Percentiles rank a stretch among this genome's conserved stretches.
Conservation (phyloP, 2,113 vertebrate species). For the Gopherus flavomarginatus region DNA sequence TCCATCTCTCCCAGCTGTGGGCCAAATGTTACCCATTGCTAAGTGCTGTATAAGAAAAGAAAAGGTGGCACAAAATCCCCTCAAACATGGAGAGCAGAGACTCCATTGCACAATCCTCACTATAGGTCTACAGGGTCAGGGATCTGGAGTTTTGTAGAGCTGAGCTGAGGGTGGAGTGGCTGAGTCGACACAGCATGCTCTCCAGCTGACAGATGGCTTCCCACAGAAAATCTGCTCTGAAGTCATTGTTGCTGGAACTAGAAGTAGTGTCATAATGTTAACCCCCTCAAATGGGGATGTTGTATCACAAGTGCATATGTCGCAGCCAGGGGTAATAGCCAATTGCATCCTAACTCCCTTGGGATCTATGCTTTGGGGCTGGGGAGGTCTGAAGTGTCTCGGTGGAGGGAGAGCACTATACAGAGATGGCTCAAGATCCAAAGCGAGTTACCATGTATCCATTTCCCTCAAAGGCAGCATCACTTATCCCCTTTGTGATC, state of each 20-base stretch:
- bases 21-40: neutral
- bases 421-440: neutral
- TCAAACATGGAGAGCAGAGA: neutral
- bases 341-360: neutral
- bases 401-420: neutral
- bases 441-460: neutral
- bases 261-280: constrained; percentile 5
- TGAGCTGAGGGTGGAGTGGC: constrained; percentile 50
- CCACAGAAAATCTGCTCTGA: constrained; percentile 68
- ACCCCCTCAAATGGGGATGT: neutral
- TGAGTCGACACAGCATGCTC: constrained; percentile 61
- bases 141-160: constrained; percentile 32
- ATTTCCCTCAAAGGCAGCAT: neutral
- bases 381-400: neutral
- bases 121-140: constrained; percentile 49
- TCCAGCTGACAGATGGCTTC: constrained; percentile 65
- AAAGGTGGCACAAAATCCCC: neutral
- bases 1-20: neutral
- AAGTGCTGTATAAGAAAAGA: neutral
- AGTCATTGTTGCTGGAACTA: constrained; percentile 7
- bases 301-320: neutral
- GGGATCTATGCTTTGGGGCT: neutral
- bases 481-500: neutral
- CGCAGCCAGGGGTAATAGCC: neutral
- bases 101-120: neutral